Base-by-base conservation (phyloP, 2,888 invertebrate genomes). In the Drosophila stalkeri region DNA sequence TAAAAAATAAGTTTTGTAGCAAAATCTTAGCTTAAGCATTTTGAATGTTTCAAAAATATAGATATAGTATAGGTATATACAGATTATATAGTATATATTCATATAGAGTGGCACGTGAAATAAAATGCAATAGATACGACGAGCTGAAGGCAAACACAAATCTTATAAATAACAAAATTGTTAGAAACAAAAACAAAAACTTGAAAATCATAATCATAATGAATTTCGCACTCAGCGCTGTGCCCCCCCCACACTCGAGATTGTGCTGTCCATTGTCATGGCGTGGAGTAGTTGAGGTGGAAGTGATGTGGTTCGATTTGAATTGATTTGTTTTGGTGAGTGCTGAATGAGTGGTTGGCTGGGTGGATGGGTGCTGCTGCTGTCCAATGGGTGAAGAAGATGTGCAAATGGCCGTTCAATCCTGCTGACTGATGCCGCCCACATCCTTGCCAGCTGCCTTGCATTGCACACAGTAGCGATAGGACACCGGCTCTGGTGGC, bases 401-500 rank as follows among this genome's bases (percentile, higher is more conserved):
- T 23, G 62, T 33, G 55, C 4, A n/a, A 27, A 11, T 41, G 49
- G 9, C n/a, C 9, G 9, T n/a, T 51, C 77, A 84, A 39, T 86
- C 81, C 61, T 80, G 54, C 61, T 80, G 54, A 31, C 51, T 46
- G 9, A 33, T 57, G 46, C 37, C 51, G 66, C 51, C 44, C 20
- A 44, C 43, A 60, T 85, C 75, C 64, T 75, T 88, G 54, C 47
- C 66, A 49, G 64, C 66, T 31, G 80, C 63, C 72, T 86, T 83
- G 65, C 87, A 87, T 12, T 88, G 77, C 14, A 67, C 54, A 20
- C 87, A 87, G 20, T 87, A 87, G 41, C 75, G 69, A 75, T 87
- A 87, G 60, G 89, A 89, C 5, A 86, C 77, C 44, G 87, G 87
- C 70, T 85, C 89, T 12, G 89, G 89, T 5, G 86, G 89, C 56